Evolutionary conservation across 2,888 invertebrate genomes (phyloP).

Genomic region (Leistus spinibarbis): DNA sequence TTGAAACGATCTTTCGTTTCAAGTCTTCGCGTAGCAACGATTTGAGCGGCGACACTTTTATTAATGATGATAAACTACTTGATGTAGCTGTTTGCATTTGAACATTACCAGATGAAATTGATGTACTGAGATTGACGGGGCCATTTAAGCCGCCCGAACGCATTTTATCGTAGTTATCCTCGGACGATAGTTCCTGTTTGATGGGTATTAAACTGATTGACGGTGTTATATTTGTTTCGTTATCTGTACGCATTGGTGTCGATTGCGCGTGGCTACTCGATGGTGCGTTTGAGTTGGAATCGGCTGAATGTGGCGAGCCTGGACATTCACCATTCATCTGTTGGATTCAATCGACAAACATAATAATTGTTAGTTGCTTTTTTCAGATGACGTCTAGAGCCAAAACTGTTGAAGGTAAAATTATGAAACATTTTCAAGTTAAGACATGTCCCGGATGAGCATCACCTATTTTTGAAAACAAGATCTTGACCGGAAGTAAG

Average conservation of each 20-base stretch:
- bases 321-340: slow-evolving; percentile 73
- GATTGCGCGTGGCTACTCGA: slow-evolving; percentile 68
- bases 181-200: slow-evolving; percentile 68
- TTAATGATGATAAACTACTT: slow-evolving; percentile 76
- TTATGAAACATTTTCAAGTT: no score
- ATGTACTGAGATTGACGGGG: slow-evolving; percentile 53
- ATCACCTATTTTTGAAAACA: no score
- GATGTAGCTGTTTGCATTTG: slow-evolving; percentile 64
- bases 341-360: slow-evolving; percentile 55
- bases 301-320: slow-evolving; percentile 80
- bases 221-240: slow-evolving; percentile 73
- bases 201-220: slow-evolving; percentile 87
- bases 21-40: slow-evolving; percentile 83
- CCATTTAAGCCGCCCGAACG: slow-evolving; percentile 50
- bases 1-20: slow-evolving; percentile 77
- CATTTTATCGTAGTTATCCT: slow-evolving; percentile 57
- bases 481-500: no score
- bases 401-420: no score
- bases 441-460: no score
- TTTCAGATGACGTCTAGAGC: no score
- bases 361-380: no score
- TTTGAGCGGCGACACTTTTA: slow-evolving; percentile 84
- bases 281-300: slow-evolving; percentile 76
- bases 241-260: slow-evolving; percentile 54
- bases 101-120: slow-evolving; percentile 50